phyloP scores from a whole-genome alignment of 2,888 invertebrate genomes.

The Linyphia triangularis region DNA sequence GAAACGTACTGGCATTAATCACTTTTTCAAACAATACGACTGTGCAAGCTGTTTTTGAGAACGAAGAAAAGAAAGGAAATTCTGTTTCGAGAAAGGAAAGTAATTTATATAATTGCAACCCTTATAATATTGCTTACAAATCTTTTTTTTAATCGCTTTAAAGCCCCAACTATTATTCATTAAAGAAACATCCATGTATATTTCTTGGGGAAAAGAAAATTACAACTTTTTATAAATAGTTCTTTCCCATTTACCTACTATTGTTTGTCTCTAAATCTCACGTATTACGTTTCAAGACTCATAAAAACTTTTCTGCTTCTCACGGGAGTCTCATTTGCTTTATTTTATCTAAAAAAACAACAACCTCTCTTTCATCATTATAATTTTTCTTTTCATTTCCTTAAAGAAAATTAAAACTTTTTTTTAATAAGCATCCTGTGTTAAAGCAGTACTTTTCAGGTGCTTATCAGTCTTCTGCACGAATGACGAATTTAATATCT shows the following conservation, averaged over 20 bases:
- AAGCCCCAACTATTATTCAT: conserved; percentile 44
- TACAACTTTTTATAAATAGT: conserved; percentile 53
- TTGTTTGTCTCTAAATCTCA: conserved; percentile 48
- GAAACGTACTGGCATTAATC: conserved; percentile 50
- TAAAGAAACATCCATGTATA: conserved; percentile 56
- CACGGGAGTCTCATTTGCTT: conserved; percentile 39
- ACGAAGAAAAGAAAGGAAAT: conserved; percentile 22
- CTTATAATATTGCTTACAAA: conserved; percentile 55
- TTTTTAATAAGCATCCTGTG: conserved; percentile 32
- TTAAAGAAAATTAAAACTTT: conserved; percentile 63
- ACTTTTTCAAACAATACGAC: conserved; percentile 43
- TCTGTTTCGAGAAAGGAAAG: conserved; percentile 30
- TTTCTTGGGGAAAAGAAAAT: conserved; percentile 54
- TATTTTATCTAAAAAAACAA: conserved; percentile 5
- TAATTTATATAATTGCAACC: conserved; percentile 68
- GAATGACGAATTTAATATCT: conserved; percentile 57
- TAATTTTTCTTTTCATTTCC: conserved; percentile 34
- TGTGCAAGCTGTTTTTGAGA: conserved; percentile 46
- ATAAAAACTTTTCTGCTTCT: conserved; percentile 1
- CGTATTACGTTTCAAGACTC: conserved; percentile 47
- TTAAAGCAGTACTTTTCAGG: not conserved
- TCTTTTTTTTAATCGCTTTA: conserved; percentile 38
- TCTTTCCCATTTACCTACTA: conserved; percentile 15
- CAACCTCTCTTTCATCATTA: conserved; percentile 5
- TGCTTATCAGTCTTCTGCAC: conserved; percentile 36